Percentiles rank a stretch among this genome's conserved stretches.
Conservation (phyloP, 2,113 vertebrate genomes). For the Epinephelus fuscoguttatus region DNA sequence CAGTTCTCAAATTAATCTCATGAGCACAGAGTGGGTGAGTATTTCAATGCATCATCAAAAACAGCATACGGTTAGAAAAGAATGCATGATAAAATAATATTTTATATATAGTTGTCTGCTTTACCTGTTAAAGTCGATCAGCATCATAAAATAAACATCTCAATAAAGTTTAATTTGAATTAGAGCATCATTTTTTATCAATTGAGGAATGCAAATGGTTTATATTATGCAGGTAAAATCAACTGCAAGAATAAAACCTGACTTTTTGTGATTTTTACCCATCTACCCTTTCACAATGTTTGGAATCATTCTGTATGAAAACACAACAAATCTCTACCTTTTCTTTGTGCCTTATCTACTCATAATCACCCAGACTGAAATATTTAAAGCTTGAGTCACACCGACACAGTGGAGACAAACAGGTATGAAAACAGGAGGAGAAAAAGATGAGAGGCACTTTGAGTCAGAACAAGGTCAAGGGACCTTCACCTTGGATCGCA, state of each 20-base stretch:
- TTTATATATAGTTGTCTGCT: not conserved
- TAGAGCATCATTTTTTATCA: constrained; percentile 19
- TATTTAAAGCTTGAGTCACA: constrained; percentile 30
- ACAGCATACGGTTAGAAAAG: constrained; percentile 13
- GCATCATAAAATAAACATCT: constrained; percentile 33
- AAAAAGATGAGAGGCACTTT: constrained; percentile 72
- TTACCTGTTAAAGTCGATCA: constrained; percentile 23
- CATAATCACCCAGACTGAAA: constrained; percentile 1
- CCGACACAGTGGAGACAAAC: constrained; percentile 23
- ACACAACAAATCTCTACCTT: not conserved
- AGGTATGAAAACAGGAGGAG: constrained; percentile 28
- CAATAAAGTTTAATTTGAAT: constrained; percentile 8
- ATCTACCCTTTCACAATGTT: constrained; percentile 6
- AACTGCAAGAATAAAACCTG: constrained; percentile 1
- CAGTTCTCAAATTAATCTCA: constrained; percentile 37
- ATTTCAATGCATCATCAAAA: constrained; percentile 3
- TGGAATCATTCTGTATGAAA: not conserved
- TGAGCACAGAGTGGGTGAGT: constrained; percentile 5
- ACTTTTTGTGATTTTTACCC: not conserved
- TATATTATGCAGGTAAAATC: constrained; percentile 1
- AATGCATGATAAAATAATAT: constrained; percentile 9
- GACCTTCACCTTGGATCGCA: constrained; percentile 11
- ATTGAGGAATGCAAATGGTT: constrained; percentile 51
- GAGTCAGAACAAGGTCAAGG: constrained; percentile 35
- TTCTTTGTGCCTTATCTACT: not conserved